phyloP scores from a whole-genome alignment of 2,888 invertebrate species.

The Sepioteuthis lessoniana region DNA sequence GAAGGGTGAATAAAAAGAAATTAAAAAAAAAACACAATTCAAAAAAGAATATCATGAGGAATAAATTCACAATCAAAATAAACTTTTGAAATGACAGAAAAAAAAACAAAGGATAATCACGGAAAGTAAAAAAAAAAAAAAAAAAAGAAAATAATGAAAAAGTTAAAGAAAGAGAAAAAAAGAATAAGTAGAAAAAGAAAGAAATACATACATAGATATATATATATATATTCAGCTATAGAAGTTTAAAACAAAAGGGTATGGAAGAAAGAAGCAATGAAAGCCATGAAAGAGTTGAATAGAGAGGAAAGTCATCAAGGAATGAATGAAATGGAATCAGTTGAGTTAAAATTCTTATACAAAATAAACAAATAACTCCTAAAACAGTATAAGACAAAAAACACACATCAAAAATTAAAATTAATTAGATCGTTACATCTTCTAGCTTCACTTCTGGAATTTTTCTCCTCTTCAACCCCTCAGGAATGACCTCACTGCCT shows the following conservation, averaged over 20 bases:
- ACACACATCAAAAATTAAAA: neutral
- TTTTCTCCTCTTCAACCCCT: neutral
- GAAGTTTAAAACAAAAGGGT: neutral
- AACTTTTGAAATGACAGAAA: too few species aligned
- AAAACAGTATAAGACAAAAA: neutral
- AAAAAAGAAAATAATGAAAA: too few species aligned
- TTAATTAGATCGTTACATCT: conserved; percentile 16
- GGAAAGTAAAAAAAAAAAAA: too few species aligned
- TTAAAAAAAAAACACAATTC: too few species aligned
- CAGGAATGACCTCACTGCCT: conserved; percentile 33
- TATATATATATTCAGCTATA: too few species aligned
- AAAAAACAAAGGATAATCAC: too few species aligned
- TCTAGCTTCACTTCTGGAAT: neutral
- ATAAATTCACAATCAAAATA: too few species aligned
- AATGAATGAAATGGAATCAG: neutral
- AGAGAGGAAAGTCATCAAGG: neutral
- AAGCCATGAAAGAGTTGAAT: neutral
- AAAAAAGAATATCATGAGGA: too few species aligned
- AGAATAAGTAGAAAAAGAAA: too few species aligned
- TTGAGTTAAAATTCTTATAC: neutral
- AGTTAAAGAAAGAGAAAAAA: too few species aligned
- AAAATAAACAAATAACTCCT: neutral
- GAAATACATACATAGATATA: too few species aligned
- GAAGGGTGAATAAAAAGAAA: too few species aligned
- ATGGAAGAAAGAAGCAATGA: neutral